A percentile compares a stretch with the other conserved stretches of the same genome.
Conservation (phyloP, 2,113 vertebrate species). For the Hypocryptadius cinnamomeus region DNA sequence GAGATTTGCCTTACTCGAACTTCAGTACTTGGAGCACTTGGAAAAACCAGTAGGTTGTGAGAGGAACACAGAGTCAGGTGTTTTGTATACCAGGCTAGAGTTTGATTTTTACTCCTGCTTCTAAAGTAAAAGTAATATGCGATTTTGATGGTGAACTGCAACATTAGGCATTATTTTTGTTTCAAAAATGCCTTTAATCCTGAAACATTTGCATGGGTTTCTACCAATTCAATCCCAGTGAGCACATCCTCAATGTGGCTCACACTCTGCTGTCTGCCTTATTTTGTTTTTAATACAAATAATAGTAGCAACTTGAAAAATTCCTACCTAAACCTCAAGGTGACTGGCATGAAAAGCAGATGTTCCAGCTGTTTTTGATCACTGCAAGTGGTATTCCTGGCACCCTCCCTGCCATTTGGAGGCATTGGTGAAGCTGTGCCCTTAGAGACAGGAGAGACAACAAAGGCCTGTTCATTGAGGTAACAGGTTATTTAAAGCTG, state of each 20-base stretch:
- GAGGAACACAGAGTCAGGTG: background rate
- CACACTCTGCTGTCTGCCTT: background rate
- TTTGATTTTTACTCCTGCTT: background rate
- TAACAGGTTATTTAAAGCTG: background rate
- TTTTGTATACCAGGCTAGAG: background rate
- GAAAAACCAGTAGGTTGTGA: background rate
- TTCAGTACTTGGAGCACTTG: background rate
- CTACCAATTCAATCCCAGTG: background rate
- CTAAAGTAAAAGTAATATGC: background rate
- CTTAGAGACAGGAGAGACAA: background rate
- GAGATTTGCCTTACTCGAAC: background rate
- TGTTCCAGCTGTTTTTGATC: background rate
- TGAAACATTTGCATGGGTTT: background rate
- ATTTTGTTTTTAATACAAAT: background rate
- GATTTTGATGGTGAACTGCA: background rate
- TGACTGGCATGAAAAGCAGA: background rate
- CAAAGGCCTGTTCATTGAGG: background rate
- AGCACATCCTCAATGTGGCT: conserved; percentile 3
- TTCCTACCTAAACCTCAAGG: background rate
- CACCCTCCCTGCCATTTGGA: background rate
- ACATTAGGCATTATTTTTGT: background rate
- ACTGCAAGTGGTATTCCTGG: background rate
- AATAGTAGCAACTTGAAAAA: background rate
- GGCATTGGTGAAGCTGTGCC: background rate
- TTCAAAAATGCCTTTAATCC: background rate